Percentiles rank a stretch among this genome's conserved stretches.
Evolutionary conservation across 2,113 vertebrate genomes (phyloP).

Genomic region (Channa maculata): DNA sequence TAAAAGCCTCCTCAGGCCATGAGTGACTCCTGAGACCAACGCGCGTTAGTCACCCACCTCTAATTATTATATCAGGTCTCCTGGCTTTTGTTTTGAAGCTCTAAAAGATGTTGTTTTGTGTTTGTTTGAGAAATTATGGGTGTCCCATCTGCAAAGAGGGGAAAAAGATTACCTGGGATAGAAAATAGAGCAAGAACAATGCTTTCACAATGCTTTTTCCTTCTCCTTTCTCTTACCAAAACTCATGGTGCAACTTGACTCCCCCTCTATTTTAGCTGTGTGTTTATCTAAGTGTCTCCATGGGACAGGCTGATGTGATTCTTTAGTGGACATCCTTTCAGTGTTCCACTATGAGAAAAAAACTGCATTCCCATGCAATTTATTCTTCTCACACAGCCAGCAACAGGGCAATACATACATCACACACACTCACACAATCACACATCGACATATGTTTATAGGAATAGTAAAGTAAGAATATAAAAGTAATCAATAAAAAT

Average conservation of each 20-base stretch:
- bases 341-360: conserved; percentile 66
- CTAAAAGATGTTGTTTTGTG: conserved; percentile 75
- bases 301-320: conserved; percentile 76
- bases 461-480: background rate
- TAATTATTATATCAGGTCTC: conserved; percentile 84
- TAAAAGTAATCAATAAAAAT: too few species aligned
- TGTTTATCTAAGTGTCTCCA: conserved; percentile 84
- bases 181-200: conserved; percentile 81
- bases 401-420: conserved; percentile 15
- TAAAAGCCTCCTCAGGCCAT: conserved; percentile 69
- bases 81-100: conserved; percentile 72
- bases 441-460: too few species aligned
- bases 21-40: conserved; percentile 69
- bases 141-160: conserved; percentile 74
- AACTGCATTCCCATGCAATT: conserved; percentile 76
- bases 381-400: conserved; percentile 67
- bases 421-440: too few species aligned
- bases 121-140: conserved; percentile 80
- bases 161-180: conserved; percentile 58
- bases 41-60: conserved; percentile 52
- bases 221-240: conserved; percentile 77
- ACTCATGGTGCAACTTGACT: conserved; percentile 78
- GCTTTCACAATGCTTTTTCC: conserved; percentile 77
- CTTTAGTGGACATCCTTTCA: conserved; percentile 79
- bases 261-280: conserved; percentile 75